Evolutionary conservation across 1,140 invertebrate species (phyloP).

Genomic region (Drosophila jambulina): DNA sequence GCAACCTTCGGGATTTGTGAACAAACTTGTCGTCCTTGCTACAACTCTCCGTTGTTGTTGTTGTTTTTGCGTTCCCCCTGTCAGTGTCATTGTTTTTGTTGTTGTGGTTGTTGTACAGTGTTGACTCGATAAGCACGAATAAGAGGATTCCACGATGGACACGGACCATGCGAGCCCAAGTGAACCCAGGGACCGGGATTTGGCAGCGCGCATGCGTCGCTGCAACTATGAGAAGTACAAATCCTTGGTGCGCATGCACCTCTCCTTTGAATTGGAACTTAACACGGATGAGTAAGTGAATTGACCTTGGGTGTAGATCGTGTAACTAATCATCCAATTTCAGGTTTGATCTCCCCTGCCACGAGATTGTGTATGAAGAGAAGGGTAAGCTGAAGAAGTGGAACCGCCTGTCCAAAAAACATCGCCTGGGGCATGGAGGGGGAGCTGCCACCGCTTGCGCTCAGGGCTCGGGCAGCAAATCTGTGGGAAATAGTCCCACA

Average conservation of each 20-base stretch:
- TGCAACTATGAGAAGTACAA: constrained; percentile 93
- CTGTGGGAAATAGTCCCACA: constrained; percentile 82
- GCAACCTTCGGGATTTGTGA: constrained; percentile 8
- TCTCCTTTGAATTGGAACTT: constrained; percentile 94
- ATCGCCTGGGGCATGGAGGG: constrained; percentile 51
- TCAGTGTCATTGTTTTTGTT: constrained; percentile 14
- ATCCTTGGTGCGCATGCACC: constrained; percentile 95
- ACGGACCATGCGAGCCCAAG: constrained; percentile 71
- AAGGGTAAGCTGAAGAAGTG: constrained; percentile 89
- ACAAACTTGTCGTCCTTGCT: constrained; percentile 28
- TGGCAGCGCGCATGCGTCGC: constrained; percentile 77
- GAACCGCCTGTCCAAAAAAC: constrained; percentile 87
- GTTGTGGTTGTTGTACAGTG: constrained; percentile 20
- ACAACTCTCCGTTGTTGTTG: constrained; percentile 15
- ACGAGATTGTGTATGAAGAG: constrained; percentile 87
- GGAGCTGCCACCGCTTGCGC: constrained; percentile 59
- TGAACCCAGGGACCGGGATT: constrained; percentile 65
- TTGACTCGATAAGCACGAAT: constrained; percentile 13
- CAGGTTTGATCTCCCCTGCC: constrained; percentile 85
- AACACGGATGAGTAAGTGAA: constrained; percentile 91
- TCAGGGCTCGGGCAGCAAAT: constrained; percentile 51
- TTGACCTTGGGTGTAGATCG: constrained; percentile 44
- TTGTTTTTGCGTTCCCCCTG: constrained; percentile 30
- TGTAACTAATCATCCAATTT: background rate
- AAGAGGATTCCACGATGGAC: constrained; percentile 48